Percentiles rank a stretch among this genome's conserved stretches.
Conservation (phyloP, 2,113 vertebrate species). For the Apeltes quadracus region DNA sequence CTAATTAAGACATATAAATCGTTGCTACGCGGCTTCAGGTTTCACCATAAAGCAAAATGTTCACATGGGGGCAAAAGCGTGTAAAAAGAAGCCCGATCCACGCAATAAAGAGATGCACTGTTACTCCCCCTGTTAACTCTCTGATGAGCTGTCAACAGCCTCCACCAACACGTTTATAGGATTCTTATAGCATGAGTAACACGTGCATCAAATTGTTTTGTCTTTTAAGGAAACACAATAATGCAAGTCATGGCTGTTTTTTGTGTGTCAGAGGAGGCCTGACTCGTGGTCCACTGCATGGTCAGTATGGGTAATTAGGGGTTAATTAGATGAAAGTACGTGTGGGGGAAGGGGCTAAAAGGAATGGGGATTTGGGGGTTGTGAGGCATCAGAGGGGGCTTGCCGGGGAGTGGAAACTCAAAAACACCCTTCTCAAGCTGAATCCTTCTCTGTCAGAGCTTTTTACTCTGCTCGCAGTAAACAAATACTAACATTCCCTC, state of each 20-base stretch:
- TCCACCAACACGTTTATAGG: background rate
- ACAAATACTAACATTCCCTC: conserved; percentile 61
- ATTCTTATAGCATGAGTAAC: background rate
- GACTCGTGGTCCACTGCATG: conserved; percentile 57
- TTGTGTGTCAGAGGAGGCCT: conserved; percentile 17
- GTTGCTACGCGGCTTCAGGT: conserved; percentile 6
- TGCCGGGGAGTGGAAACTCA: conserved; percentile 34
- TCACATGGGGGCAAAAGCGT: background rate
- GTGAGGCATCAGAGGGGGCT: conserved; percentile 53
- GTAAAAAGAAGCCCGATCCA: conserved; percentile 12
- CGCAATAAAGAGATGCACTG: conserved; percentile 34
- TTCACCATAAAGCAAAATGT: background rate
- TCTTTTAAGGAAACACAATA: conserved; percentile 6
- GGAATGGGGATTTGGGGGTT: conserved; percentile 72
- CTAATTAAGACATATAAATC: background rate
- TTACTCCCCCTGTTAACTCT: background rate
- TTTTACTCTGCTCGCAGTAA: conserved; percentile 58
- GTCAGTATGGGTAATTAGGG: conserved; percentile 76
- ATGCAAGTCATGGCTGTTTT: conserved; percentile 30
- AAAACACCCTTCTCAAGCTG: conserved; percentile 48
- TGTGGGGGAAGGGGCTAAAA: conserved; percentile 70
- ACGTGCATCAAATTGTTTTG: background rate
- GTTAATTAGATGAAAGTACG: conserved; percentile 78
- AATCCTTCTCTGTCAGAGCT: conserved; percentile 52
- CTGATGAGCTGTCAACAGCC: conserved; percentile 7